Evolutionary conservation across 1,140 invertebrate species (phyloP), one percentile per base, ranked within the genome.

Genomic region (Bombus vancouverensis): DNA sequence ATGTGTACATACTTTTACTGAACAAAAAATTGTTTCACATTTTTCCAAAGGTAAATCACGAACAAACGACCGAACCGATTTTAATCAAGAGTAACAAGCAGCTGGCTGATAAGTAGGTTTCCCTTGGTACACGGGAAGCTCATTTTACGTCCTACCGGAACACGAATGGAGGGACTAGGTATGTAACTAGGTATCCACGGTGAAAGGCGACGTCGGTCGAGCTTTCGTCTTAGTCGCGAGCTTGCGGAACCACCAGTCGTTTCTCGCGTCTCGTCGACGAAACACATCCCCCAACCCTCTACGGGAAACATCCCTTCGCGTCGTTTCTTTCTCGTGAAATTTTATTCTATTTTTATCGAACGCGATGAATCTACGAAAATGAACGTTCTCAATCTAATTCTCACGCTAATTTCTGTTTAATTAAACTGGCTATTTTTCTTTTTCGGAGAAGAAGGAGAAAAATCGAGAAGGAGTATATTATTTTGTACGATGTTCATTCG

Each of bases 211-310:
- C 81, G 73, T 83, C 81, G 65, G 37, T 82, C 71, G 82, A 86
- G 83, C 86, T 90, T 90, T 90, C 86, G 78, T 57, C 73, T 80
- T 73, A 68, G 42, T 28, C 34, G 32, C 71, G 71, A 83, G 87
- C 66, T 86, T 80, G 72, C 85, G 42, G 34, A 15, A n/a, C n/a
- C 68, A 72, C 39, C 88, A 92, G 91, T 92, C 87, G 87, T 39
- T 74, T 66, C 80, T 70, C 71, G 88, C 65, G 72, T 85, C 81
- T 85, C 83, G 62, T 37, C 88, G 78, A 62, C 68, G 78, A 72
- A 77, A 34, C 83, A 85, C 44, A 74, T 12, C 57, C 53, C 78
- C 37, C 76, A 39, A 80, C 59, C 71, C 70, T 68, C 13, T 1
- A 22, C 39, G 18, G 6, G 10, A 65, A 82, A 74, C 71, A 44